Base-by-base conservation (phyloP, 2,888 invertebrate genomes). In the Chymomyza procnemis region DNA sequence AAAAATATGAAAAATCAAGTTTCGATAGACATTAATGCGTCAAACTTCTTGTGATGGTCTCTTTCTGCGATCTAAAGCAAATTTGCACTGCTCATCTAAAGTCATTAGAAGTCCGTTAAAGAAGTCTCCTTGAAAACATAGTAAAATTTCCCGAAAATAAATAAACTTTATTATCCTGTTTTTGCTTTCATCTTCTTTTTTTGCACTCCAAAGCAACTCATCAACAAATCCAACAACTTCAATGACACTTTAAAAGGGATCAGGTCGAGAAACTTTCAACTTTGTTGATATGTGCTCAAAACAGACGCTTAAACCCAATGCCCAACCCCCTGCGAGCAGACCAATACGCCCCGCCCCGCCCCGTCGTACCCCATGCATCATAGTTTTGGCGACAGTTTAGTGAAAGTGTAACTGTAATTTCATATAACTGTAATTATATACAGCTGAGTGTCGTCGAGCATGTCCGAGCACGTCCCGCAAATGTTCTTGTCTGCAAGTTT, bases 351-450 rank as follows among this genome's bases (percentile, higher is more conserved):
- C n/a, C n/a, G n/a, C n/a, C n/a, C n/a, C n/a, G n/a, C n/a, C n/a
- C n/a, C n/a, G n/a, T n/a, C n/a, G n/a, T n/a, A n/a, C n/a, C n/a
- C n/a, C 26, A 26, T 26, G 26, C 18, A 66, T 19, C 18, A 66
- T 19, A 22, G 54, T 60, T 73, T 66, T 72, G 71, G 58, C 67
- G 58, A 59, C 75, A 75, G 69, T 72, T 74, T 65, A 87, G 88
- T 86, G 84, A 87, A 84, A 84, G 88, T 87, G 84, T 87, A 87
- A 82, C 85, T 74, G 66, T 67, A 75, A 76, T 54, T 69, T 64
- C 67, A 75, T 85, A 80, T 74, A 75, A 83, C 84, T 83, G 86
- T 83, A 83, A 87, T 83, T 83, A 87, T 85, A 85, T 78, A 80
- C 84, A 85, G 80, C 63, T 70, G 69, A 64, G 34, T 41, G 34